Evolutionary conservation across 1,140 invertebrate genomes (phyloP), one percentile per base, ranked within the genome.

Genomic region (Procambarus clarkii): DNA sequence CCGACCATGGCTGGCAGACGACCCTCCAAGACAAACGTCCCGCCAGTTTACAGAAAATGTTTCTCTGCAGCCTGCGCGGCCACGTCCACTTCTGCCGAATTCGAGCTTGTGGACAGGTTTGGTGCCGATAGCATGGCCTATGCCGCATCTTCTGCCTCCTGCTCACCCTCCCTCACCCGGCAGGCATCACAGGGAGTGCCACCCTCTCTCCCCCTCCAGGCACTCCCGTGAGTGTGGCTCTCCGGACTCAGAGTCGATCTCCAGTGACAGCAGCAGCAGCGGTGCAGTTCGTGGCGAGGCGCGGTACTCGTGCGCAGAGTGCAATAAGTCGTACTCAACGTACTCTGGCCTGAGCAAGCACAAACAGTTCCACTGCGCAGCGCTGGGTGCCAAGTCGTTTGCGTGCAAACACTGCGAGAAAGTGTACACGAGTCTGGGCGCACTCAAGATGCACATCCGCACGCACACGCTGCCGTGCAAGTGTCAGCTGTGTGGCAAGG

Each of bases 361-460:
- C 89, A 91, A 91, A 48, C 89, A 91, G 82, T 91, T 91, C 89
- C 89, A 91, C 82, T 91, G 89, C 58, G 74, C 82, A 11, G 89
- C 89, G 9, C 46, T 91, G 44, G 89, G 82, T 0, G 76, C 82
- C 54, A 91, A 91, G 82, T 91, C 89, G n/a, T 86, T 91, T 82
- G 74, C 69, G 44, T 91, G 89, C 82, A 91, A 91, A 58, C 82
- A 91, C 89, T 91, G 89, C 89, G 82, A 91, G 5, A 91, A 91
- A 46, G 89, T 91, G 74, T 91, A 91, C 60, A 91, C 89, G 3
- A 85, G 82, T 54, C 89, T 91, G 81, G 89, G 89, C 44, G 89
- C 89, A n/a, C 82, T 91, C 76, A 91, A 91, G 83, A 91, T 91
- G 89, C 89, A 91, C 76, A 91, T 91, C 54, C 82, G 89, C 82